Percentiles rank a stretch among this genome's conserved stretches.
Evolutionary conservation across 1,140 invertebrate genomes (phyloP).

Genomic region (Brachionus rotundiformis): DNA sequence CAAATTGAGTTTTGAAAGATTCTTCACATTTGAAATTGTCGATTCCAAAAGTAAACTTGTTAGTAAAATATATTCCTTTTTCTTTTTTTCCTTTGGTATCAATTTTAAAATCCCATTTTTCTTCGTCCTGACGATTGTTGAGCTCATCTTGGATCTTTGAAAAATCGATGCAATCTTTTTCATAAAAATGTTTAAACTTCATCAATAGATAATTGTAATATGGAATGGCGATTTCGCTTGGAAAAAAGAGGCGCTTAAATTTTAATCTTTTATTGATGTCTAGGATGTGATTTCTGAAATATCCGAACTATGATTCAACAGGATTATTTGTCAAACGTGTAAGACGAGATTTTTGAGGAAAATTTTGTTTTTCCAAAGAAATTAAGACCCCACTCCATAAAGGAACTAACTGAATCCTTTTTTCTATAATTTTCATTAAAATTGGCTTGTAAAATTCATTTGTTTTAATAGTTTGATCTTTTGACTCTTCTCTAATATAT

Average conservation of each 20-base stretch:
- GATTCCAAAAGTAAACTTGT: no score
- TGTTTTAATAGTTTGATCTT: no score
- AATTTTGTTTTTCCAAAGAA: background rate
- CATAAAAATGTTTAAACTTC: background rate
- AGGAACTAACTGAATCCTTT: background rate
- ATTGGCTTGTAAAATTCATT: no score
- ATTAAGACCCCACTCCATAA: background rate
- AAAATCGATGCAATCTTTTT: background rate
- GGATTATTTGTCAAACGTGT: background rate
- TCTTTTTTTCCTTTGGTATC: background rate
- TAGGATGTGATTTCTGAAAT: slow-evolving; percentile 11
- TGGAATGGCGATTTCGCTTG: background rate
- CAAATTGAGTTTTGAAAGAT: no score
- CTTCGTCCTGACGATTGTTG: background rate
- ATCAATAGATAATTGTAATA: background rate
- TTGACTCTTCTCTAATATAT: no score
- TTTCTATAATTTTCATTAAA: no score
- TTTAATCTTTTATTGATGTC: background rate
- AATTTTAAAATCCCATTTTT: background rate
- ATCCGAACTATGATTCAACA: background rate
- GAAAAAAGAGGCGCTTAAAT: background rate
- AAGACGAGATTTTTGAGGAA: background rate
- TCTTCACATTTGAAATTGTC: background rate
- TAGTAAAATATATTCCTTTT: no score
- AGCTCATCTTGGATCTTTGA: background rate